Evolutionary conservation across 2,888 invertebrate genomes (phyloP), one percentile per base, ranked within the genome.

Genomic region (Tetragonula carbonaria): DNA sequence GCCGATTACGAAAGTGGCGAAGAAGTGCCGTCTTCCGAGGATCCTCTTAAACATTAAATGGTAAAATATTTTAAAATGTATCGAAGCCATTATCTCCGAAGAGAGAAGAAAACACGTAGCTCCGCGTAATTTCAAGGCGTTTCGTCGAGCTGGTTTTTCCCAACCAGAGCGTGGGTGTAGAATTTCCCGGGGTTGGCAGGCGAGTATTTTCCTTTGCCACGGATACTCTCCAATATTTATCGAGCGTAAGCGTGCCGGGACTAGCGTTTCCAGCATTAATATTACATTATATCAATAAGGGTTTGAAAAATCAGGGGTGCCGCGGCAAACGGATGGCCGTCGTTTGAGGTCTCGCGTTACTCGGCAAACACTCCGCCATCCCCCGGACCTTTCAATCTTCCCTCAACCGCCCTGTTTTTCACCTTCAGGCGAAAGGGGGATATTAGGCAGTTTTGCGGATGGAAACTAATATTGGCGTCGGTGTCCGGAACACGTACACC

Each of bases 261-360:
- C 90, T 89, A 66, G 84, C 87, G 84, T 86, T 85, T 80, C 86
- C 65, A 80, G 90, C 90, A 90, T 90, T 90, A 90, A 90, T 90
- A 90, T 90, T 90, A 86, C 87, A 90, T 90, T 90, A 90, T 90
- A 90, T 90, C 90, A 90, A 90, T 90, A 90, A 90, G 87, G 90
- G 86, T 86, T 88, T 90, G 90, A 90, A 90, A 90, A 90, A 90
- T 90, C 87, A 86, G 87, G 87, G 90, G 90, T 88, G 92, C 90
- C 87, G 90, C 71, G 87, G 91, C 90, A 92, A 92, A 91, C 92
- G 91, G 88, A 86, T 86, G 83, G 88, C 82, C 84, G 87, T 86
- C 86, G 88, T 91, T 82, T 86, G 89, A 92, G 92, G 92, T 92
- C 93, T 94, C 93, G 93, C 91, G 92, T 94, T 94, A 92, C 94